Conservation (phyloP, 2,113 vertebrate species). For the Addax nasomaculatus region DNA sequence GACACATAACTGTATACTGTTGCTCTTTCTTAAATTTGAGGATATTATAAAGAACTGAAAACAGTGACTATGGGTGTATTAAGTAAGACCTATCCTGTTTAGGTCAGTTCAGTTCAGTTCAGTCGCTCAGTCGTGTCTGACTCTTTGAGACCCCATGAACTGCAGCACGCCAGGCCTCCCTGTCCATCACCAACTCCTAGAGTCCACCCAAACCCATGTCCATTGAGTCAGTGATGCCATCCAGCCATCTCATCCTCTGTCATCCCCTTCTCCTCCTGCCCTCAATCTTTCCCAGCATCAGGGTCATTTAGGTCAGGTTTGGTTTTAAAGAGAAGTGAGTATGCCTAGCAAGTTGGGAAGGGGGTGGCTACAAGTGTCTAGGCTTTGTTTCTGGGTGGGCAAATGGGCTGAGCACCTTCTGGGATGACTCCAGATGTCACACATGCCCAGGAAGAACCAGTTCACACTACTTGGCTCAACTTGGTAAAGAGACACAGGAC, state of each 20-base stretch:
- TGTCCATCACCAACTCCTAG: too few relatives aligned
- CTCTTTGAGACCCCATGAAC: neutral
- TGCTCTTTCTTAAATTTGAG: neutral
- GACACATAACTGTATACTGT: neutral
- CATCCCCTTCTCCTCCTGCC: too few relatives aligned
- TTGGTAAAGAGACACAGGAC: neutral
- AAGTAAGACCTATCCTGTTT: neutral
- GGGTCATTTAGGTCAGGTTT: neutral
- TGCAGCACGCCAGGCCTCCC: too few relatives aligned
- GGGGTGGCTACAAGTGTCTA: neutral
- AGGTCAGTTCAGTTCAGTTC: neutral
- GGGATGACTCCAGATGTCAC: neutral
- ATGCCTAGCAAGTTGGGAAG: neutral
- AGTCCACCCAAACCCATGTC: too few relatives aligned
- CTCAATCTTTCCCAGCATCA: too few relatives aligned
- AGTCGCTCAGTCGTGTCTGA: accelerated
- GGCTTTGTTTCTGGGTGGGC: neutral
- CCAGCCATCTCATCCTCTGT: too few relatives aligned
- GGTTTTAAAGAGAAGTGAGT: neutral
- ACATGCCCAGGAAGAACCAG: neutral
- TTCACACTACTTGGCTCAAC: neutral
- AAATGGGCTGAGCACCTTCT: neutral
- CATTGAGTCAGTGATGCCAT: too few relatives aligned
- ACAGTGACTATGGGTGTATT: neutral
- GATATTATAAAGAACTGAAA: neutral